These are phyloP conservation scores for Brachyrhaphis roseni DNA, from an alignment of 2,797 vertebrate genomes.

Conservation along the genomic window DNA sequence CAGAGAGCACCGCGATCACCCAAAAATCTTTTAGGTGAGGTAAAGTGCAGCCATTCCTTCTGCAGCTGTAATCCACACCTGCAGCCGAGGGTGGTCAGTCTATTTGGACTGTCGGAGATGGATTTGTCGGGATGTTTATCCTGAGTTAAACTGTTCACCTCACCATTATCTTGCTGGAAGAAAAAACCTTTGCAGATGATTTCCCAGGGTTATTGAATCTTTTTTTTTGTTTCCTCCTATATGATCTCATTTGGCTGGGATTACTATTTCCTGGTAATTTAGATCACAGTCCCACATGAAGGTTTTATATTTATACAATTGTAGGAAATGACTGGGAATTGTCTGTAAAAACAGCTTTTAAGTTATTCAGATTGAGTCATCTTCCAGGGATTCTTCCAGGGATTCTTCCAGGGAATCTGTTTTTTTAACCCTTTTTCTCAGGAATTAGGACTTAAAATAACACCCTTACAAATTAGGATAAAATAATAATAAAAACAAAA, in stretches of 20 bases:
- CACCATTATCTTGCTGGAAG: not conserved
- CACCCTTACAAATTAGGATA: not conserved
- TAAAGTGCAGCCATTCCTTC: not conserved
- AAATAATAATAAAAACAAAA: not conserved
- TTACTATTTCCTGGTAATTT: constrained; percentile 19
- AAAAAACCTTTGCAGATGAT: not conserved
- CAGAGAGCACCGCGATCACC: not conserved
- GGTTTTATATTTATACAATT: constrained; percentile 17
- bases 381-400: not conserved
- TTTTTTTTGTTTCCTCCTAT: not conserved
- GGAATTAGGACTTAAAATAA: not conserved
- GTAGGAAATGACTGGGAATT: constrained; percentile 5
- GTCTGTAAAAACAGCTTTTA: constrained; percentile 7
- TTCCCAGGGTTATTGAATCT: constrained; percentile 2
- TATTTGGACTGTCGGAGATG: not conserved
- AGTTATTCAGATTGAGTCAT: not conserved
- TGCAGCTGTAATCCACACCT: not conserved
- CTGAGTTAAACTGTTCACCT: not conserved
- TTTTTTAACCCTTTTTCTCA: not conserved
- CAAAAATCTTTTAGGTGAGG: not conserved
- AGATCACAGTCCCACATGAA: constrained; percentile 4
- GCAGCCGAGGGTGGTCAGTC: not conserved
- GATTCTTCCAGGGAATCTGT: not conserved
- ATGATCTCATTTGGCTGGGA: constrained; percentile 1
- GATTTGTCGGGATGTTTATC: not conserved